Evolutionary conservation across 1,140 invertebrate species (phyloP), one percentile per base, ranked within the genome.

Genomic region (Chrysoperla carnea): DNA sequence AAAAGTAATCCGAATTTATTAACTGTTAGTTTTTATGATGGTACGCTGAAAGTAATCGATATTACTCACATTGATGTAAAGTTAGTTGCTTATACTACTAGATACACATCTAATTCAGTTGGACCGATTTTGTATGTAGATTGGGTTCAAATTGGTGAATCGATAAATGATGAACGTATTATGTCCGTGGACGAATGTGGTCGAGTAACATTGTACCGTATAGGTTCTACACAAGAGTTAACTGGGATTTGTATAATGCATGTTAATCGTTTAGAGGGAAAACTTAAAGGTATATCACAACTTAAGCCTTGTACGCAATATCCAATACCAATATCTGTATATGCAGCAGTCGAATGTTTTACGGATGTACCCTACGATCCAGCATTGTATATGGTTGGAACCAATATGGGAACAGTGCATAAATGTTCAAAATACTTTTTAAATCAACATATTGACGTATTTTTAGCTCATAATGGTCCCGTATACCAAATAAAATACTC

Each of bases 381-480:
- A 5, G 72, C 74, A 43, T 59, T 84, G 17, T 89, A 86, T 57
- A 71, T 82, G 11, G 73, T 90, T 0, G 83, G 84, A 0, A 86
- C 85, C 0, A 81, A 84, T 42, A 84, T 89, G 52, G 88, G 88
- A 1, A 78, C 74, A 48, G 69, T 91, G 12, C 77, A 86, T 56
- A 76, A 73, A 40, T 85, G 79, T 52, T 83, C 81, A 0, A 73
- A 63, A 2, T 15, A 71, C 48, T 69, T 75, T 51, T 54, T 73
- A 6, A 70, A 73, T 48, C 72, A 76, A 47, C 72, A 81, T 44
- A 70, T 84, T 23, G 74, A 75, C 28, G 75, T 78, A 0, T 80
- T 79, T 42, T 59, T 74, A 40, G 84, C 83, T 1, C 89, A 93
- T 53, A 68, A 82, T 27, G 84, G 84, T 8, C 75, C 81, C 0